Evolutionary conservation across 2,113 vertebrate genomes (phyloP).

Genomic region (Osmerus mordax): DNA sequence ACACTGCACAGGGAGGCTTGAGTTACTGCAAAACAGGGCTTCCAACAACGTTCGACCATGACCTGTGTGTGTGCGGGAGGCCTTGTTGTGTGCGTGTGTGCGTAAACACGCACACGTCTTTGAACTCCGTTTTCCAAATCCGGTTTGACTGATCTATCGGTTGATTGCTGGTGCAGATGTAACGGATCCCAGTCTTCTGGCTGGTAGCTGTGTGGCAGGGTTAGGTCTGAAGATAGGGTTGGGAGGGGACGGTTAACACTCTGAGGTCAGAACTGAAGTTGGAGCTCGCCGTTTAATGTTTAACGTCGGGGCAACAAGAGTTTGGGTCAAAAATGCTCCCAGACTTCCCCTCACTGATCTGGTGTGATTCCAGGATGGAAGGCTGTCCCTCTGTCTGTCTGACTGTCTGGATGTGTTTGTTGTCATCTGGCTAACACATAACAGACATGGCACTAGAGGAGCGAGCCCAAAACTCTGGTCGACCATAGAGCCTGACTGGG

Average conservation of each 20-base stretch:
- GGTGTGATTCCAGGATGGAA: neutral
- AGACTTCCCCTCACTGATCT: constrained; percentile 10
- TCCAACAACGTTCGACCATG: constrained; percentile 49
- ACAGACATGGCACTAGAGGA: constrained; percentile 15
- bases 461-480: neutral
- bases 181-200: constrained; percentile 47
- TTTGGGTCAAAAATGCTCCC: constrained; percentile 5
- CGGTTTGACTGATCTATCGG: constrained; percentile 35
- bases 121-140: constrained; percentile 18
- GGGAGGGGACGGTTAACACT: neutral
- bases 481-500: too few species aligned
- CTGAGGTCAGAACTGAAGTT: constrained; percentile 24
- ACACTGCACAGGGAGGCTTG: too few species aligned
- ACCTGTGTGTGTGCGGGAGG: constrained; percentile 27
- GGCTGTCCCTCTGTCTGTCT: constrained; percentile 5
- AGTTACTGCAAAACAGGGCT: constrained; percentile 55
- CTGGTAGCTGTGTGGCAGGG: constrained; percentile 53
- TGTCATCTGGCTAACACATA: constrained; percentile 27
- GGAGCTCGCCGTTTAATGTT: constrained; percentile 48
- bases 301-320: constrained; percentile 19
- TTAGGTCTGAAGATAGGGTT: constrained; percentile 23
- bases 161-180: constrained; percentile 36
- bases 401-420: constrained; percentile 8
- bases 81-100: constrained; percentile 7
- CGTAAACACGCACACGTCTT: neutral